phyloP scores from a whole-genome alignment of 30 jellyfish, hydroid and myxozoan genomes.

The Turritopsis dohrnii region DNA sequence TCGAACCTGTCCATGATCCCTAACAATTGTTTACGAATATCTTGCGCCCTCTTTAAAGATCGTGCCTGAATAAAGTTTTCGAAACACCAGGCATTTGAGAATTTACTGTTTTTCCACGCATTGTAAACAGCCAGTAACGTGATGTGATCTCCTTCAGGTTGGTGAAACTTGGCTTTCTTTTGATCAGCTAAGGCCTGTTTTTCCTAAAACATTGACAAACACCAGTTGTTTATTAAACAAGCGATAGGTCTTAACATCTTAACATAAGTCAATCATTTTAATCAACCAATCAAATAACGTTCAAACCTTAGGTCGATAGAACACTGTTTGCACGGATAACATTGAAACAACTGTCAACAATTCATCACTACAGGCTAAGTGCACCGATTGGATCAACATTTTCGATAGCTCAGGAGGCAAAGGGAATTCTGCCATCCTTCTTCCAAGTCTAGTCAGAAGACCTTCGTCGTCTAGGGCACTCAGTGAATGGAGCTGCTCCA shows the following conservation, averaged over 20 bases:
- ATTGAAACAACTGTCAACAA: slow-evolving; percentile 83
- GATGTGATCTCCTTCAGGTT: slow-evolving; percentile 93
- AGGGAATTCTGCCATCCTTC: slow-evolving; percentile 99
- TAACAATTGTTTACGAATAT: slow-evolving; percentile 88
- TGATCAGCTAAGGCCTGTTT: slow-evolving; percentile 98
- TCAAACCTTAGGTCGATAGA: slow-evolving; percentile 88
- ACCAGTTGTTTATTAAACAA: too few species aligned
- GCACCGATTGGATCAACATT: slow-evolving; percentile 93
- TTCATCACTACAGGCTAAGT: slow-evolving; percentile 96
- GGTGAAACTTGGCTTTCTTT: slow-evolving; percentile 93
- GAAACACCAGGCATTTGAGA: slow-evolving; percentile 97
- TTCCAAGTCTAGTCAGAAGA: slow-evolving; percentile 88
- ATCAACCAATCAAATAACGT: neutral
- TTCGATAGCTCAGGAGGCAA: slow-evolving; percentile 91
- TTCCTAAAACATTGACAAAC: slow-evolving; percentile 38
- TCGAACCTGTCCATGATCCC: slow-evolving; percentile 97
- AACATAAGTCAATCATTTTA: too few species aligned
- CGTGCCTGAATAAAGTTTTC: slow-evolving; percentile 96
- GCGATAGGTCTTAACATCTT: too few species aligned
- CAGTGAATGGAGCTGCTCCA: slow-evolving; percentile 91
- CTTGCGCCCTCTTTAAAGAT: slow-evolving; percentile 90
- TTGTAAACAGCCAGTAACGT: slow-evolving; percentile 92
- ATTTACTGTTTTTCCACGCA: slow-evolving; percentile 98
- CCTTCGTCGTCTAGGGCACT: slow-evolving; percentile 99
- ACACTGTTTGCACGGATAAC: slow-evolving; percentile 94